A percentile compares a stretch with the other conserved stretches of the same genome.
phyloP scores from a whole-genome alignment of 2,113 vertebrate species.

The Cacatua alba region DNA sequence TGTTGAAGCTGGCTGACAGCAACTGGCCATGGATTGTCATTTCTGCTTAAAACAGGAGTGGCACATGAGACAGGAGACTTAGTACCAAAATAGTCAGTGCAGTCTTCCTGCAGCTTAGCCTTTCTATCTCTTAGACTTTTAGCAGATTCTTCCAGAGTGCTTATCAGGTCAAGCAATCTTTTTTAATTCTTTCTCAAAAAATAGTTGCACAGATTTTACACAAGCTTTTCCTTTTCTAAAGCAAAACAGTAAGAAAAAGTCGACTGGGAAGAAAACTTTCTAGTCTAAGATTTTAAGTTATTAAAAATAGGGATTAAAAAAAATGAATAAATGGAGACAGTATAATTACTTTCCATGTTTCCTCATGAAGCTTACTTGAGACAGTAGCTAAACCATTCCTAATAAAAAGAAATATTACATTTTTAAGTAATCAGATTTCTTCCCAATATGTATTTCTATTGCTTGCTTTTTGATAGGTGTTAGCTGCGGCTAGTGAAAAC shows the following conservation, averaged over 20 bases:
- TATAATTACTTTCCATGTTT: not conserved
- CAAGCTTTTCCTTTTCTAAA: not conserved
- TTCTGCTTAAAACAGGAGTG: constrained; percentile 10
- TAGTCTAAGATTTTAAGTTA: not conserved
- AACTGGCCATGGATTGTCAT: not conserved
- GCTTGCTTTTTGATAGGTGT: not conserved
- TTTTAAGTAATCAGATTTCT: not conserved
- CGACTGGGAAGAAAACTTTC: not conserved
- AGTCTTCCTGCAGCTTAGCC: not conserved
- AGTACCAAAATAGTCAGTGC: not conserved
- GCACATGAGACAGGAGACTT: not conserved
- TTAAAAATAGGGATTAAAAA: not conserved
- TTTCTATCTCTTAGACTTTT: not conserved
- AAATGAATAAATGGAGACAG: not conserved
- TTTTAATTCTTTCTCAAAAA: constrained; percentile 11
- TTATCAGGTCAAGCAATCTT: constrained; percentile 4
- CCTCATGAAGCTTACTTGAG: not conserved
- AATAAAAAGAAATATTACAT: not conserved
- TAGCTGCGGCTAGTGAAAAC: not conserved
- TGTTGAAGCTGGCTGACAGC: not conserved
- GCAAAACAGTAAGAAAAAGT: not conserved
- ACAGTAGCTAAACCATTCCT: not conserved
- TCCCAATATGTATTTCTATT: not conserved
- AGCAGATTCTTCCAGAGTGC: not conserved
- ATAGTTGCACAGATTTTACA: not conserved